A percentile compares a stretch with the other conserved stretches of the same genome.
These are phyloP conservation scores for Drosophila diplacantha DNA, from an alignment of 2,888 invertebrate genomes.

Conservation along the genomic window DNA sequence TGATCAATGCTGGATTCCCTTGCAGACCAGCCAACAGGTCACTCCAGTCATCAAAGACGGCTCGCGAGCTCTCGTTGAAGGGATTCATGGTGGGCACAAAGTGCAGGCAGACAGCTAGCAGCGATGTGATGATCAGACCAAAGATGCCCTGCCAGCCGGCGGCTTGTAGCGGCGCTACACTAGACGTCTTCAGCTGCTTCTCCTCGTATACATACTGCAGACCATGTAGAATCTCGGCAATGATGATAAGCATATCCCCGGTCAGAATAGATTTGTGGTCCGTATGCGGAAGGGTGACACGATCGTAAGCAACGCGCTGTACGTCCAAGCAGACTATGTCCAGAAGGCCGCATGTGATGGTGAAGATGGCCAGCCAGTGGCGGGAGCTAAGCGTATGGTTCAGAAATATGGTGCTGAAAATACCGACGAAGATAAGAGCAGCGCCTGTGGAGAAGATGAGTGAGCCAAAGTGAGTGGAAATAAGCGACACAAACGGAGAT, in stretches of 20 bases:
- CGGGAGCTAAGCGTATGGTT: slow-evolving; percentile 81
- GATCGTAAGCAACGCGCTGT: slow-evolving; percentile 72
- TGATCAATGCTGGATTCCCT: slow-evolving; percentile 80
- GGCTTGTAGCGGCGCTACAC: slow-evolving; percentile 93
- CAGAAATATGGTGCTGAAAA: slow-evolving; percentile 90
- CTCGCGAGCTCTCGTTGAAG: slow-evolving; percentile 86
- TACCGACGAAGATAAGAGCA: slow-evolving; percentile 92
- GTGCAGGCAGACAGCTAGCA: slow-evolving; percentile 88
- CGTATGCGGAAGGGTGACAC: slow-evolving; percentile 44
- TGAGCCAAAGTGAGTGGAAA: slow-evolving; percentile 1
- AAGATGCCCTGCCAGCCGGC: slow-evolving; percentile 96
- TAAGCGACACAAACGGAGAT: slow-evolving; percentile 7
- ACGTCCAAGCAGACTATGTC: slow-evolving; percentile 86
- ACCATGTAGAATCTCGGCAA: slow-evolving; percentile 89
- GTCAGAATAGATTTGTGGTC: slow-evolving; percentile 86
- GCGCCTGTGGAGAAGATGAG: slow-evolving; percentile 79
- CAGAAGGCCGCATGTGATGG: slow-evolving; percentile 84
- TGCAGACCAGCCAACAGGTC: slow-evolving; percentile 92
- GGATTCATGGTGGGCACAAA: slow-evolving; percentile 86
- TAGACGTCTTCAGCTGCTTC: slow-evolving; percentile 88
- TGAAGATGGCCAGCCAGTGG: slow-evolving; percentile 88
- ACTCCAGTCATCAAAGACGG: slow-evolving; percentile 88
- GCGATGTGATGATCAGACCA: slow-evolving; percentile 82
- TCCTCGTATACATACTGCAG: slow-evolving; percentile 97
- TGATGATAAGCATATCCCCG: slow-evolving; percentile 86